Percentiles rank a stretch among this genome's conserved stretches.
These are phyloP conservation scores for Diarsia brunnea DNA, from an alignment of 2,888 invertebrate genomes.

Conservation along the genomic window DNA sequence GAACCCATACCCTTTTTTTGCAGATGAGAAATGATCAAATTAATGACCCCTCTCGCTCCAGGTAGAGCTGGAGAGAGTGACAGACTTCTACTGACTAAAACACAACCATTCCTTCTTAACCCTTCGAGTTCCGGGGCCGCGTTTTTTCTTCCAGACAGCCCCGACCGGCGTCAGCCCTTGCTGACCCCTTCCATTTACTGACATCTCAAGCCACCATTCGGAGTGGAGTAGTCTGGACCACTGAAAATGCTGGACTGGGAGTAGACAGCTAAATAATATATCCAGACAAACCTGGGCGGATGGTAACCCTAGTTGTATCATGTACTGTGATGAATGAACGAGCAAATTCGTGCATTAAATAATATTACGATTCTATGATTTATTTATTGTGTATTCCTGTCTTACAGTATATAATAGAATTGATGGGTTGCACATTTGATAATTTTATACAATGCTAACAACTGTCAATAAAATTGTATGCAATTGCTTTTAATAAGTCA, in stretches of 20 bases:
- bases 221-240: not conserved
- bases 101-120: too few relatives aligned
- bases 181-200: too few relatives aligned
- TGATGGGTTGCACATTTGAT: not conserved
- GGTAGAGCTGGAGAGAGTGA: too few relatives aligned
- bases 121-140: too few relatives aligned
- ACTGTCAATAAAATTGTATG: slow-evolving; percentile 46
- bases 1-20: too few relatives aligned
- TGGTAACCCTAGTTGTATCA: not conserved
- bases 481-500: slow-evolving; percentile 29
- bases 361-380: slow-evolving; percentile 20
- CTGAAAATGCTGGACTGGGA: not conserved
- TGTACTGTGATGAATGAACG: slow-evolving; percentile 58
- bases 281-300: not conserved
- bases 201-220: not conserved
- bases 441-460: slow-evolving; percentile 5
- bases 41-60: too few relatives aligned
- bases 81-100: too few relatives aligned
- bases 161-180: too few relatives aligned
- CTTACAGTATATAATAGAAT: not conserved
- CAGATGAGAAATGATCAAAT: too few relatives aligned
- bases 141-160: too few relatives aligned
- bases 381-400: slow-evolving; percentile 9
- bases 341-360: slow-evolving; percentile 44
- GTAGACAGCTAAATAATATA: not conserved